Evolutionary conservation across 2,797 vertebrate genomes (phyloP).

Genomic region (Pogonophryne albipinna): DNA sequence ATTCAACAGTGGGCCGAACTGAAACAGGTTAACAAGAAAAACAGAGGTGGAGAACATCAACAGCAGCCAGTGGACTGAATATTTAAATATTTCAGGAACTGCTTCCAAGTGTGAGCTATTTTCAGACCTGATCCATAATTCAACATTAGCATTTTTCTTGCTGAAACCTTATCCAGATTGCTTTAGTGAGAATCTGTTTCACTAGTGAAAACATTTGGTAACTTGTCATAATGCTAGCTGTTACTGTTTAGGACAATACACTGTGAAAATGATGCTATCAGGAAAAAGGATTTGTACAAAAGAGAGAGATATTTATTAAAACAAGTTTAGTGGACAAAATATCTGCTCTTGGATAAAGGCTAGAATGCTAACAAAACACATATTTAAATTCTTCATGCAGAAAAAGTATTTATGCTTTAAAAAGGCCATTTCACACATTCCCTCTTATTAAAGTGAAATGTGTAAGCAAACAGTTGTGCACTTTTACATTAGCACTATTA

Average conservation of each 20-base stretch:
- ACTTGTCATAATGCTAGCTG: constrained; percentile 13
- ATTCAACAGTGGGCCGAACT: constrained; percentile 55
- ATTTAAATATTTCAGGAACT: constrained; percentile 86
- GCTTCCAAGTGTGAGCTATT: constrained; percentile 85
- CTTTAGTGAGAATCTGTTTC: not conserved
- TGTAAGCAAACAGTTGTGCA: too few species aligned
- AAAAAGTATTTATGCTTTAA: too few species aligned
- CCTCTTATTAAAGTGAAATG: too few species aligned
- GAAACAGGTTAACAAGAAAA: constrained; percentile 63
- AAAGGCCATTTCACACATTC: too few species aligned
- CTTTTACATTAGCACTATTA: too few species aligned
- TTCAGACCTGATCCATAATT: constrained; percentile 86
- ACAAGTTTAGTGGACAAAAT: not conserved
- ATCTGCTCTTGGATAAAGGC: too few species aligned
- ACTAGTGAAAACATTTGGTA: not conserved
- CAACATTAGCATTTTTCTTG: constrained; percentile 80
- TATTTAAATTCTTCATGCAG: too few species aligned
- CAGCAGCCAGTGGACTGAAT: constrained; percentile 75
- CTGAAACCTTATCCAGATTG: constrained; percentile 66
- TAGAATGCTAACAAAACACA: too few species aligned
- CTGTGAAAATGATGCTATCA: not conserved
- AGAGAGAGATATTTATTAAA: not conserved
- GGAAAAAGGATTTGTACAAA: not conserved
- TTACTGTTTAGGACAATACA: not conserved
- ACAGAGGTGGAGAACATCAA: constrained; percentile 72